phyloP scores from a whole-genome alignment of 2,113 vertebrate species.

The Herpailurus yagouaroundi region DNA sequence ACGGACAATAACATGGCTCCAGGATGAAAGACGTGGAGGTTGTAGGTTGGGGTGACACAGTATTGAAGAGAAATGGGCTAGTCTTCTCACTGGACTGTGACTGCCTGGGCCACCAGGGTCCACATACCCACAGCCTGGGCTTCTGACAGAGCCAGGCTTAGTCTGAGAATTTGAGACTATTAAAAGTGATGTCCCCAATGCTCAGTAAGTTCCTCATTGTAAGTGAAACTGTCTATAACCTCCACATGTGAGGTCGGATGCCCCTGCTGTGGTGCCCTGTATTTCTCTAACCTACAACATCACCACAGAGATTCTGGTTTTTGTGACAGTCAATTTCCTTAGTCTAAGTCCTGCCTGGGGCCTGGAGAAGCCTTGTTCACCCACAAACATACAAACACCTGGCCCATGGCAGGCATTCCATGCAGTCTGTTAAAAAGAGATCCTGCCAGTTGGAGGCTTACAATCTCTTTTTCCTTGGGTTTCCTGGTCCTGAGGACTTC shows the following conservation, averaged over 20 bases:
- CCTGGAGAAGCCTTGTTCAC: neutral
- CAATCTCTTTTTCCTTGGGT: neutral
- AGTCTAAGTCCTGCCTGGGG: neutral
- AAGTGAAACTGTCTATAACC: neutral
- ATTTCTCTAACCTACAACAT: neutral
- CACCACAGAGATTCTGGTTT: neutral
- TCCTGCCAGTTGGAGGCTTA: neutral
- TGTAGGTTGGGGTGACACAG: neutral
- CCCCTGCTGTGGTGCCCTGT: neutral
- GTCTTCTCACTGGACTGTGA: neutral
- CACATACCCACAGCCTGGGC: neutral
- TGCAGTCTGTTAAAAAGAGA: neutral
- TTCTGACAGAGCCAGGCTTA: neutral
- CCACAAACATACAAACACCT: neutral
- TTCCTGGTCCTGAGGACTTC: neutral
- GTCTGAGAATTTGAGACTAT: neutral
- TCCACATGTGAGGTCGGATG: neutral
- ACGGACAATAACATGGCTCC: neutral
- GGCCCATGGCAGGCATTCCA: no score
- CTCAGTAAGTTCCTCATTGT: neutral
- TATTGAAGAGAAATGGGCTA: neutral
- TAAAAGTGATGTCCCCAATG: neutral
- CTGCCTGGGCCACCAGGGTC: neutral
- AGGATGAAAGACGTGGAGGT: neutral
- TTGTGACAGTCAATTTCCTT: accelerated